These are phyloP conservation scores for Sebastiscus albofasciatus DNA, from an alignment of 2,797 vertebrate species.

Conservation along the genomic window DNA sequence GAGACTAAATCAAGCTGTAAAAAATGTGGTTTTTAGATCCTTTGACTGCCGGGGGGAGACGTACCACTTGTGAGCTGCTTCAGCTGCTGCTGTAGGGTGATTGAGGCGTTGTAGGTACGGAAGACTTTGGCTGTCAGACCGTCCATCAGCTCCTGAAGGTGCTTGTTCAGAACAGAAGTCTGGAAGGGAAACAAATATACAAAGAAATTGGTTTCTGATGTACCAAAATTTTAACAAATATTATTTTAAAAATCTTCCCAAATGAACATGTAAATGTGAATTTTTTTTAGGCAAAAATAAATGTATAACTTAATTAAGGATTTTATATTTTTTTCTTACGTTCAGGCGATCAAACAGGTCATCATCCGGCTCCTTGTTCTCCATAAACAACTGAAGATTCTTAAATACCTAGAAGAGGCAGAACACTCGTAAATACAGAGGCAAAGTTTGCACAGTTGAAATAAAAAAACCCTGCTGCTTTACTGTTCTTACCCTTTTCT, in stretches of 20 bases:
- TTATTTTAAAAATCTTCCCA: neutral
- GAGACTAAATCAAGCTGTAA: neutral
- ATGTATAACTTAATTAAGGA: neutral
- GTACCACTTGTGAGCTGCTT: constrained; percentile 88
- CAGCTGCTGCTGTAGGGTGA: constrained; percentile 95
- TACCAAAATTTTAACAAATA: too few relatives aligned
- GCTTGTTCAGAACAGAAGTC: constrained; percentile 98
- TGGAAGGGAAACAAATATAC: constrained; percentile 49
- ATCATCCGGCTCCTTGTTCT: constrained; percentile 98
- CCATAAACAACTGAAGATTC: constrained; percentile 98
- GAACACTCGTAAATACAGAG: neutral
- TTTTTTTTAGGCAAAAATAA: neutral
- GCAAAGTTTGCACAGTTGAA: neutral
- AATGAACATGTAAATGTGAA: neutral
- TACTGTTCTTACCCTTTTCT: constrained; percentile 90
- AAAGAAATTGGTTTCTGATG: neutral
- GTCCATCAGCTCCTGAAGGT: constrained; percentile 98
- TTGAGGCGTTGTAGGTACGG: constrained; percentile 97
- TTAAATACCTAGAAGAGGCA: constrained; percentile 90
- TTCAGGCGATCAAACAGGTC: constrained; percentile 98
- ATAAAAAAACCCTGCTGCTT: neutral
- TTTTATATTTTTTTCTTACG: constrained; percentile 79
- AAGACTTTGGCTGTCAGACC: constrained; percentile 98
- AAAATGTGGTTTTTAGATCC: neutral
- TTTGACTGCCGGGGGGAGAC: neutral